These are phyloP conservation scores for Alloplasta piceator DNA, from an alignment of 2,888 invertebrate species.

Conservation along the genomic window DNA sequence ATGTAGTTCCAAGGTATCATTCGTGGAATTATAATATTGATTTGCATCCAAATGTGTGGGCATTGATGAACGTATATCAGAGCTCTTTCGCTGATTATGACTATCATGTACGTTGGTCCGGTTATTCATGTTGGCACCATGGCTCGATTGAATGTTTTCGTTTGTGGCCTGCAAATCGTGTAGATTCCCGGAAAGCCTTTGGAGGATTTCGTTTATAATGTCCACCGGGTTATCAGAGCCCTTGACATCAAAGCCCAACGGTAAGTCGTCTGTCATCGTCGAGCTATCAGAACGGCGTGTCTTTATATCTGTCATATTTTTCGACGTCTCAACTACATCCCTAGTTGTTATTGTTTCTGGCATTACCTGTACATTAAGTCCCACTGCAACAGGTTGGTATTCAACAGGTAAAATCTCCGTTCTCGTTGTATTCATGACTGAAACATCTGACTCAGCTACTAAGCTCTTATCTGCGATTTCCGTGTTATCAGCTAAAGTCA, in stretches of 20 bases:
- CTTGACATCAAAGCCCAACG: conserved; percentile 2
- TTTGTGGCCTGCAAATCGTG: not conserved
- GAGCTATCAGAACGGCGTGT: not conserved
- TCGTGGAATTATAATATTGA: not conserved
- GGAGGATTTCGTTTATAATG: conserved; percentile 5
- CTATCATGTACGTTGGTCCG: not conserved
- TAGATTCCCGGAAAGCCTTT: not conserved
- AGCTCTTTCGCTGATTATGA: not conserved
- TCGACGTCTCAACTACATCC: conserved; percentile 2
- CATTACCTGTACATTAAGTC: not conserved
- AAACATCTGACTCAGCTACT: conserved; percentile 2
- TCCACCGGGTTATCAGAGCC: not conserved
- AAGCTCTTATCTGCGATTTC: not conserved
- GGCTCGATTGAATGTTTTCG: not conserved
- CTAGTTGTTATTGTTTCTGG: conserved; percentile 31
- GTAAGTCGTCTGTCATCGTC: not conserved
- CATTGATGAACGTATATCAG: not conserved
- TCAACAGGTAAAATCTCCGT: conserved; percentile 69
- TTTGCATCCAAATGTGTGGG: not conserved
- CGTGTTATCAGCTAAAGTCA: not conserved
- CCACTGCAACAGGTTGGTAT: conserved; percentile 70
- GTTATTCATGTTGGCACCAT: not conserved
- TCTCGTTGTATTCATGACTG: conserved; percentile 27
- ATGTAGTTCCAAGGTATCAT: not conserved
- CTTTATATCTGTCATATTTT: not conserved